phyloP scores from a whole-genome alignment of 2,888 invertebrate genomes.

The Altica lythri region DNA sequence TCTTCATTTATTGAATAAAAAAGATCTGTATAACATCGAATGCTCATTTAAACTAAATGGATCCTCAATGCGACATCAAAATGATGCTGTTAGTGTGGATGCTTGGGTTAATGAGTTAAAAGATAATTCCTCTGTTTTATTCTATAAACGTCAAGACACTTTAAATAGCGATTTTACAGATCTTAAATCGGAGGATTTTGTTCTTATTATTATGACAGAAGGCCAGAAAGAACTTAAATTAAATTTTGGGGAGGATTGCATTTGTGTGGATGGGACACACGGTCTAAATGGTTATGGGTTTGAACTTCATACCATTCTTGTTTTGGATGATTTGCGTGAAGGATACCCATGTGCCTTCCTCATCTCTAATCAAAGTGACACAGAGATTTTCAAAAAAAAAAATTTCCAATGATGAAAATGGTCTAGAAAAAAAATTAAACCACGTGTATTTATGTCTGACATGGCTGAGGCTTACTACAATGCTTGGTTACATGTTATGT shows the following conservation, averaged over 20 bases:
- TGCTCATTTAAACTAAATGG: slow-evolving; percentile 22
- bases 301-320: slow-evolving; percentile 34
- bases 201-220: slow-evolving; percentile 40
- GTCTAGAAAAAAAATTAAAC: background rate
- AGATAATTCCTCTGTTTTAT: slow-evolving; percentile 22
- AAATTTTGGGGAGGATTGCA: slow-evolving; percentile 38
- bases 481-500: background rate
- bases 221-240: slow-evolving; percentile 39
- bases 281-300: slow-evolving; percentile 36
- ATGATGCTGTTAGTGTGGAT: slow-evolving; percentile 14
- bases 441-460: background rate
- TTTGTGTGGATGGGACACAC: slow-evolving; percentile 44
- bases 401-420: background rate
- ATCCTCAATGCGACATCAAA: background rate
- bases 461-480: background rate
- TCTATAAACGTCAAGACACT: slow-evolving; percentile 33
- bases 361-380: slow-evolving; percentile 34
- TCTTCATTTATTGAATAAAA: slow-evolving; percentile 28
- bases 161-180: slow-evolving; percentile 24
- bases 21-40: slow-evolving; percentile 34
- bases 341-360: slow-evolving; percentile 38
- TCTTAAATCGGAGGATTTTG: slow-evolving; percentile 41
- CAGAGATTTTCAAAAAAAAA: slow-evolving; percentile 15
- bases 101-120: slow-evolving; percentile 23
- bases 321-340: slow-evolving; percentile 37